A percentile compares a stretch with the other conserved stretches of the same genome.
phyloP scores from a whole-genome alignment of 1,140 invertebrate species.

The Parapsyche elsis region DNA sequence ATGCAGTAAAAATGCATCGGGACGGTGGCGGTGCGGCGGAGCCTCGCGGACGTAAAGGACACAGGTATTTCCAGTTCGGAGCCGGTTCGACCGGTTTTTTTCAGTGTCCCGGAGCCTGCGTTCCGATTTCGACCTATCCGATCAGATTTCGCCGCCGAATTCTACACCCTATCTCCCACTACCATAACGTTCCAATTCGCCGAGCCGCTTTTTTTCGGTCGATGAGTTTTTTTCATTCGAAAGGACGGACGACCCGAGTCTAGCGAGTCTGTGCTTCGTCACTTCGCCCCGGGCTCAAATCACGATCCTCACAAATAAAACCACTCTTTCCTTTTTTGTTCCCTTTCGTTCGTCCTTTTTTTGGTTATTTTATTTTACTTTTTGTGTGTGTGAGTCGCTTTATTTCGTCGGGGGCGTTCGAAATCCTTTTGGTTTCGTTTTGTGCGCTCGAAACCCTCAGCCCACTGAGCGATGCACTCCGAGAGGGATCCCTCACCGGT shows the following conservation, averaged over 20 bases:
- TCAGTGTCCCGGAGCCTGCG: slow-evolving; percentile 1
- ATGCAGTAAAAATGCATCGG: slow-evolving; percentile 43
- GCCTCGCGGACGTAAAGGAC: slow-evolving; percentile 33
- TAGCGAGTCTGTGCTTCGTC: slow-evolving; percentile 46
- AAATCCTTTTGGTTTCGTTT: slow-evolving; percentile 19
- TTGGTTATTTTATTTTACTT: not conserved
- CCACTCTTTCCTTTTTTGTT: slow-evolving; percentile 31
- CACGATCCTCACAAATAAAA: slow-evolving; percentile 50
- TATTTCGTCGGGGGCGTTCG: no score
- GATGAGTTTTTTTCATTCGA: not conserved
- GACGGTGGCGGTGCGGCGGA: slow-evolving; percentile 11
- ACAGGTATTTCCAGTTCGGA: slow-evolving; percentile 38
- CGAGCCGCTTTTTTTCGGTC: not conserved
- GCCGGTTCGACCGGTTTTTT: slow-evolving; percentile 46
- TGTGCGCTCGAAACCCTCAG: not conserved
- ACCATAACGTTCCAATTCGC: not conserved
- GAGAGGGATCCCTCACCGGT: not conserved
- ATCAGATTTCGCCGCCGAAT: not conserved
- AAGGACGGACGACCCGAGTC: slow-evolving; percentile 22
- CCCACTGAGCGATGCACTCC: not conserved
- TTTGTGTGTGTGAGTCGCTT: not conserved
- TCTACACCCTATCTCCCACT: not conserved
- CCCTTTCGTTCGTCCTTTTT: slow-evolving; percentile 13
- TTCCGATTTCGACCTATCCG: not conserved
- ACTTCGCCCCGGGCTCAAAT: slow-evolving; percentile 42